Evolutionary conservation across 2,113 vertebrate species (phyloP).

Genomic region (Struthidea cinerea): DNA sequence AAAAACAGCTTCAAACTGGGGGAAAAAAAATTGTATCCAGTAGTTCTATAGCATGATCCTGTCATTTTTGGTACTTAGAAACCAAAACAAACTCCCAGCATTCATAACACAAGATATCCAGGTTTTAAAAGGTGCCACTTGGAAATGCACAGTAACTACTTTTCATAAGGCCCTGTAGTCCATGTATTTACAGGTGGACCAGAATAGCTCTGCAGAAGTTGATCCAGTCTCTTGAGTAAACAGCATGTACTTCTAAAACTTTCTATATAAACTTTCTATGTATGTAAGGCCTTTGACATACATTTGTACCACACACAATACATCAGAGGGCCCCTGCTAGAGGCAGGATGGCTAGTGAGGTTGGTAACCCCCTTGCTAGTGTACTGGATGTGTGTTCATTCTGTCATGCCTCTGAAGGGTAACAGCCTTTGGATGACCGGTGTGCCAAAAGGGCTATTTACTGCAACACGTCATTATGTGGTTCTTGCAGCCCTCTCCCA

Average conservation of each 20-base stretch:
- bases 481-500: background rate
- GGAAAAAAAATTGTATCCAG: background rate
- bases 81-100: background rate
- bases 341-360: background rate
- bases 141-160: background rate
- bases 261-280: background rate
- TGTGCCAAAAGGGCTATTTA: background rate
- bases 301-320: background rate
- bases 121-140: conserved; percentile 35
- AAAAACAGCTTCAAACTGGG: background rate
- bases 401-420: background rate
- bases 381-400: background rate
- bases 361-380: background rate
- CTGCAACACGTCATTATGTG: background rate
- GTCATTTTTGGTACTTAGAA: conserved; percentile 35
- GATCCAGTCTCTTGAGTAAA: conserved; percentile 26
- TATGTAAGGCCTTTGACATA: conserved; percentile 14
- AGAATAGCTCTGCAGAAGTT: conserved; percentile 47
- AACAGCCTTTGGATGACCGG: background rate
- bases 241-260: background rate
- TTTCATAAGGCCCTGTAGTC: conserved; percentile 26
- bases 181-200: conserved; percentile 39
- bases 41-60: conserved; percentile 14
- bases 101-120: background rate
- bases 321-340: background rate